Evolutionary conservation across 2,113 vertebrate genomes (phyloP), one percentile per base, ranked within the genome.

Genomic region (Corvus cornix): DNA sequence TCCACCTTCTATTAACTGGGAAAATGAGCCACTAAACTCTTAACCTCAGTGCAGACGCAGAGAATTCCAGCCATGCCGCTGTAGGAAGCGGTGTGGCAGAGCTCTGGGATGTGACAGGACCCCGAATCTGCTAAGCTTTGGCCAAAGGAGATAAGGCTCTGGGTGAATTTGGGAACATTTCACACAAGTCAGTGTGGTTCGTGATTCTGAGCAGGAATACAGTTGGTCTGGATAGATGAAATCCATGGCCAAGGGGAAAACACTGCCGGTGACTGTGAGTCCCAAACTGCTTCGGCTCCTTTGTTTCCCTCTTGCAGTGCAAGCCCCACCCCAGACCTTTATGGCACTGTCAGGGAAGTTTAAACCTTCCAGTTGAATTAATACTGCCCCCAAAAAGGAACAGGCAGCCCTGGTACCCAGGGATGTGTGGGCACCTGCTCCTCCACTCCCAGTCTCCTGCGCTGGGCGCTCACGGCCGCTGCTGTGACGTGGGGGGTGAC

Each of bases 251-350:
- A 14, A 53, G 33, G 7, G 31, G 18, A 56, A 73, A 88, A 33
- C 2, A 1, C 23, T 53, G 30, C 44, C 3, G 4, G 26, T 0
- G 0, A 31, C 0, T 5, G 1, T 10, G 35, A 15, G 12, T 27
- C 49, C 43, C 26, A 37, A 69, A n/a, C 23, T 16, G 37, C 59
- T 66, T 9, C 0, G 0, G 23, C 18, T 35, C 37, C 31, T 41
- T 2, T 13, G 5, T 4, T 14, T 39, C 35, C 58, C 18, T 4
- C 43, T 27, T 27, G 3, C 31, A 77, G 76, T 55, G 46, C 46
- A 26, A 59, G 39, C 5, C 28, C 44, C 53, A 77, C 0, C 46
- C n/a, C 58, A 80, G 49, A 72, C 39, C 39, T 39, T 9, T 1
- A 7, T 0, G 12, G 67, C 48, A 60, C 35, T 21, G 15, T 0